A percentile compares a stretch with the other conserved stretches of the same genome.
Conservation (phyloP, 2,797 vertebrate species). For the Bradypus variegatus region DNA sequence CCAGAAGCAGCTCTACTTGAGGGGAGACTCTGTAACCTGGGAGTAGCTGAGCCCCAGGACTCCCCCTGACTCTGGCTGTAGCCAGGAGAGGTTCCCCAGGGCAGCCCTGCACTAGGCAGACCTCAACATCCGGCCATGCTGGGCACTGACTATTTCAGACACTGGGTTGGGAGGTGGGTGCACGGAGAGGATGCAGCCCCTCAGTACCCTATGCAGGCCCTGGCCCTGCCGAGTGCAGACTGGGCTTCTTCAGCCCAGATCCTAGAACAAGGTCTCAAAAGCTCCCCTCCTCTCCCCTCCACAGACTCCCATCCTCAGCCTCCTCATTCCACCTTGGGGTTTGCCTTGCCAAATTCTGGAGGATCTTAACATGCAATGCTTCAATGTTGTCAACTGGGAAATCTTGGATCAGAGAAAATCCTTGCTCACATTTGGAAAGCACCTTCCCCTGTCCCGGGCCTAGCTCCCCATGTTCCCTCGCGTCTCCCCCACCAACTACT, state of each 20-base stretch:
- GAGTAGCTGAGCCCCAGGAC: not conserved
- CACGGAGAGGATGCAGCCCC: not conserved
- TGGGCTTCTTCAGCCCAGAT: fast-evolving
- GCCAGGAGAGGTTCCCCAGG: not conserved
- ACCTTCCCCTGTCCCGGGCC: too few species aligned
- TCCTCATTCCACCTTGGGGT: not conserved
- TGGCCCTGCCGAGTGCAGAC: not conserved
- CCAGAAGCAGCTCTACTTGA: not conserved
- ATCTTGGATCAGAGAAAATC: not conserved
- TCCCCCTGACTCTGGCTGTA: not conserved
- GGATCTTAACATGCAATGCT: not conserved
- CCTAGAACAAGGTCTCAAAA: not conserved
- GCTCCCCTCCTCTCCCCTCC: not conserved
- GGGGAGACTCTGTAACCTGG: not conserved
- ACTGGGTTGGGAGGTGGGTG: not conserved
- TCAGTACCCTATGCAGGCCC: not conserved
- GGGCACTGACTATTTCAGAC: not conserved
- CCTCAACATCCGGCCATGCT: not conserved
- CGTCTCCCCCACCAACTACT: not conserved
- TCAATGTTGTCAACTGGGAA: not conserved
- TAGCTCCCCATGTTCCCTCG: not conserved
- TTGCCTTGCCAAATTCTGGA: not conserved
- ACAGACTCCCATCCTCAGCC: not conserved
- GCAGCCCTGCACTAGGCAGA: not conserved
- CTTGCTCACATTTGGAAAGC: not conserved